Evolutionary conservation across 2,797 vertebrate genomes (phyloP).

Genomic region (Gouania willdenowi): DNA sequence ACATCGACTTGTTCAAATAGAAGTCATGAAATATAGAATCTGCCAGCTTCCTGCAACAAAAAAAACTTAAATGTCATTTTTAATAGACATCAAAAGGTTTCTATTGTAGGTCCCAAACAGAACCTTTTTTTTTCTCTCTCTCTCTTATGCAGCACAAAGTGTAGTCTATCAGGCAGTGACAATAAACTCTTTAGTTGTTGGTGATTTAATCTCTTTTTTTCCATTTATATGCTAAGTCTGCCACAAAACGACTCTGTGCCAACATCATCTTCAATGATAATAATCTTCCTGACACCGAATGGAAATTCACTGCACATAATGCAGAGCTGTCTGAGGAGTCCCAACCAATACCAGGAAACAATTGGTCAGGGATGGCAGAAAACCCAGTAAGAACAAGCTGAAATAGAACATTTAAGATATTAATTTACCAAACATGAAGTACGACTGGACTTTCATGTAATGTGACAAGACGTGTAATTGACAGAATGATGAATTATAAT

Average conservation of each 20-base stretch:
- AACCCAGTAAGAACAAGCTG: no score
- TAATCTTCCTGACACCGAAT: slow-evolving; percentile 58
- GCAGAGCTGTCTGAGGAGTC: slow-evolving; percentile 10
- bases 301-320: slow-evolving; percentile 22
- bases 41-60: no score
- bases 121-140: slow-evolving; percentile 12
- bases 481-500: slow-evolving; percentile 31
- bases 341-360: slow-evolving; percentile 11
- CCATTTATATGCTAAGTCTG: slow-evolving; percentile 68
- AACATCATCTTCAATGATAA: slow-evolving; percentile 46
- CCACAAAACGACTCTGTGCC: slow-evolving; percentile 37
- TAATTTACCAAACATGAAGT: no score
- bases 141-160: slow-evolving; percentile 19
- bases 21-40: no score
- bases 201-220: slow-evolving; percentile 60
- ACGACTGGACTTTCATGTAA: no score
- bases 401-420: no score
- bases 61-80: no score
- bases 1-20: no score
- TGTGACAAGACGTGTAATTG: no score
- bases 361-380: slow-evolving; percentile 26
- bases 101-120: slow-evolving; percentile 8
- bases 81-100: not conserved
- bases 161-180: slow-evolving; percentile 13
- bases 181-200: slow-evolving; percentile 42